phyloP scores from a whole-genome alignment of 2,888 invertebrate species.

The Bruchidius siliquastri region DNA sequence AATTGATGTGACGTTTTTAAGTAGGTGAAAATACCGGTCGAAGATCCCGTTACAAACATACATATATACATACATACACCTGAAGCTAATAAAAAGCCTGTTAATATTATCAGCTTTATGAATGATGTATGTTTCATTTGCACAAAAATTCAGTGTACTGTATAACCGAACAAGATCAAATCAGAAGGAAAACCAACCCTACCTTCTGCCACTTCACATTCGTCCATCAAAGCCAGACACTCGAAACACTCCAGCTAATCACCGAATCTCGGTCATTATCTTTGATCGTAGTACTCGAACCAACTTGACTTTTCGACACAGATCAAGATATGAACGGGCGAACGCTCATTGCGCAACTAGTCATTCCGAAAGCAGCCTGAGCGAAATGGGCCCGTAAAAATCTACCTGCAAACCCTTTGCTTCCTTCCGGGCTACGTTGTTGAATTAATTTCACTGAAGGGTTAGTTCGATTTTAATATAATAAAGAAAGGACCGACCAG shows the following conservation, averaged over 20 bases:
- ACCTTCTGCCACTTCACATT: neutral
- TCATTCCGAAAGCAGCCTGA: conserved; percentile 15
- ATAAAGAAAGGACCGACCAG: conserved; percentile 17
- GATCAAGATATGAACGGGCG: conserved; percentile 39
- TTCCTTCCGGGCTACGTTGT: conserved; percentile 42
- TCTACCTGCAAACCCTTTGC: conserved; percentile 46
- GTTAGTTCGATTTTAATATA: conserved; percentile 41
- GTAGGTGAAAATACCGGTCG: no score
- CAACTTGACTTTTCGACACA: conserved; percentile 1
- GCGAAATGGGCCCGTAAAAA: conserved; percentile 26
- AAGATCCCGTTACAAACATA: no score
- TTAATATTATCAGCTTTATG: no score
- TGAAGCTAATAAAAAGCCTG: no score
- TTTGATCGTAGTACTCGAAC: neutral
- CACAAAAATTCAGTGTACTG: no score
- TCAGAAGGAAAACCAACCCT: neutral
- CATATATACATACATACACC: no score
- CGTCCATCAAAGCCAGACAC: neutral
- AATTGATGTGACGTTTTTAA: no score
- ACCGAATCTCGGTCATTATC: conserved; percentile 1
- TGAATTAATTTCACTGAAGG: conserved; percentile 36
- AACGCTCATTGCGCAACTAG: conserved; percentile 40
- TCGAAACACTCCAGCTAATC: conserved; percentile 1
- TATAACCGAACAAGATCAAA: no score
- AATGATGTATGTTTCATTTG: no score